Evolutionary conservation across 2,797 vertebrate species (phyloP).

Genomic region (Rhadinocentrus ornatus): DNA sequence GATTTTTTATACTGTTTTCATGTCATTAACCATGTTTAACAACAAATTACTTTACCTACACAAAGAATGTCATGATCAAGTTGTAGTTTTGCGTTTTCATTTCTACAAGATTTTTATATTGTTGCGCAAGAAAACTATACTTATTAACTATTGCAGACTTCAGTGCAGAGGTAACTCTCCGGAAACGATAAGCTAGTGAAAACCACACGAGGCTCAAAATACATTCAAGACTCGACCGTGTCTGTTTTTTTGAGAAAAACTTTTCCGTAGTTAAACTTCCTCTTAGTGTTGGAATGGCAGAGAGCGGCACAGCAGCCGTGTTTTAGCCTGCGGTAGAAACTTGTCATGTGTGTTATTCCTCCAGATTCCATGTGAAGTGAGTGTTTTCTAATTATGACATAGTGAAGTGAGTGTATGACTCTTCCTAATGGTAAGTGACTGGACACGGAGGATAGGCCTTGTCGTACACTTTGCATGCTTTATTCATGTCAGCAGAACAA

Average conservation of each 20-base stretch:
- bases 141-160: slow-evolving; percentile 7
- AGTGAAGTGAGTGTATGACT: slow-evolving; percentile 70
- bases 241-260: slow-evolving; percentile 34
- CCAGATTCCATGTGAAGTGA: slow-evolving; percentile 55
- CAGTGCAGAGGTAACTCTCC: neutral
- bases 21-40: neutral
- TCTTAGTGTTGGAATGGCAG: slow-evolving; percentile 19
- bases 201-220: slow-evolving; percentile 9
- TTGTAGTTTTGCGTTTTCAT: neutral
- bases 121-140: neutral
- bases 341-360: slow-evolving; percentile 63
- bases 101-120: neutral
- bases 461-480: slow-evolving; percentile 67
- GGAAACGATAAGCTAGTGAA: neutral
- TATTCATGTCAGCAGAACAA: slow-evolving; percentile 74
- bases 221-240: slow-evolving; percentile 5
- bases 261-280: slow-evolving; percentile 15
- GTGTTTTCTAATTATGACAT: slow-evolving; percentile 75
- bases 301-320: slow-evolving; percentile 27
- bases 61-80: neutral
- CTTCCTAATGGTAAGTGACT: slow-evolving; percentile 78
- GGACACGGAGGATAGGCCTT: slow-evolving; percentile 65
- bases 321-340: slow-evolving; percentile 51
- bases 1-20: neutral
- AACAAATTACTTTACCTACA: neutral